Evolutionary conservation across 2,113 vertebrate species (phyloP).

Genomic region (Austrofundulus limnaeus): DNA sequence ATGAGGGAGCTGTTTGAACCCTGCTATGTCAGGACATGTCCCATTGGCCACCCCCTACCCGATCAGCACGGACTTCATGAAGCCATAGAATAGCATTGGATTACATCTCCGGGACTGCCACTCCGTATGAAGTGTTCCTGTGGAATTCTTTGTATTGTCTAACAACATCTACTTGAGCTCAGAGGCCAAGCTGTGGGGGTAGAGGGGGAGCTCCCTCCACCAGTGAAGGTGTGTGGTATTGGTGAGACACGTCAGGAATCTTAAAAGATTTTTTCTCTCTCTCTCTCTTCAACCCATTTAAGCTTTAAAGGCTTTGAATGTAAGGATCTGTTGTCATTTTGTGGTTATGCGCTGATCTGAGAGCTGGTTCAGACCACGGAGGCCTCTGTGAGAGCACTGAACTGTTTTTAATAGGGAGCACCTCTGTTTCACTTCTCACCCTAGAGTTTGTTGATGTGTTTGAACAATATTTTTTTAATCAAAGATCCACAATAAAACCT

Average conservation of each 20-base stretch:
- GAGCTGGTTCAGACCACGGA: neutral
- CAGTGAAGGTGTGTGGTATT: slow-evolving; percentile 77
- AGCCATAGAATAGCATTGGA: slow-evolving; percentile 84
- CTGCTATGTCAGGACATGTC: slow-evolving; percentile 81
- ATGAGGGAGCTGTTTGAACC: slow-evolving; percentile 80
- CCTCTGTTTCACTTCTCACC: too few species aligned
- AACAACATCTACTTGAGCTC: slow-evolving; percentile 82
- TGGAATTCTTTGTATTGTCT: slow-evolving; percentile 84
- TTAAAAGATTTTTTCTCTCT: slow-evolving; percentile 60
- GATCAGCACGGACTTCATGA: slow-evolving; percentile 81
- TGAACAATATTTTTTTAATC: too few species aligned
- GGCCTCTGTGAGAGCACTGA: too few species aligned
- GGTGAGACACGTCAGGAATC: slow-evolving; percentile 72
- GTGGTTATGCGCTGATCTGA: slow-evolving; percentile 2
- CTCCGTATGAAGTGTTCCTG: slow-evolving; percentile 83
- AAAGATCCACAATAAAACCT: too few species aligned
- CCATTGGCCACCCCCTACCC: slow-evolving; percentile 68
- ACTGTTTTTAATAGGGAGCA: too few species aligned
- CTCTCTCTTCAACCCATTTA: slow-evolving; percentile 63
- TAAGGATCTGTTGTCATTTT: slow-evolving; percentile 58
- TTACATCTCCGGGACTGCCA: slow-evolving; percentile 84
- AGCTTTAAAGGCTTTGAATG: slow-evolving; percentile 74
- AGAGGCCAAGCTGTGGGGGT: slow-evolving; percentile 58
- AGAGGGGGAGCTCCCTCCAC: slow-evolving; percentile 41
- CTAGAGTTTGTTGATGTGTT: too few species aligned